Percentiles rank a stretch among this genome's conserved stretches.
phyloP scores from a whole-genome alignment of 2,797 vertebrate species.

The Halcyon smyrnensis region DNA sequence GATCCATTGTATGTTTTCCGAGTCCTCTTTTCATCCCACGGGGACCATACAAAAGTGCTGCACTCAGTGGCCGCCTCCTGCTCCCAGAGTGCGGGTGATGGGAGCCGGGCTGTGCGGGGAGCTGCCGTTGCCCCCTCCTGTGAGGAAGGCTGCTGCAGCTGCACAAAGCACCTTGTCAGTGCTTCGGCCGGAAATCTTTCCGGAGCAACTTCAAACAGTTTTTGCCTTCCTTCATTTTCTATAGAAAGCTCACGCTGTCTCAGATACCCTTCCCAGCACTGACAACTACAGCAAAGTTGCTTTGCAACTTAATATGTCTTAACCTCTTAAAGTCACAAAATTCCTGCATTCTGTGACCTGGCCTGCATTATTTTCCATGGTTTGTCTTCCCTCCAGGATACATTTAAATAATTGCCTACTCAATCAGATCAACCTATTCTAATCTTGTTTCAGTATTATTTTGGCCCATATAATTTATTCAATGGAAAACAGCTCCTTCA shows the following conservation, averaged over 20 bases:
- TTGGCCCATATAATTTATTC: conserved; percentile 5
- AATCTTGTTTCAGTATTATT: conserved; percentile 13
- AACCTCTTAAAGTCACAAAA: not conserved
- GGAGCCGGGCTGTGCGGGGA: not conserved
- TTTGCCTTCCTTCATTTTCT: not conserved
- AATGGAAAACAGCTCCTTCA: conserved; percentile 9
- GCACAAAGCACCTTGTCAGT: not conserved
- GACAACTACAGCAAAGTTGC: not conserved
- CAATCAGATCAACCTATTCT: not conserved
- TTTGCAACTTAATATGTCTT: not conserved
- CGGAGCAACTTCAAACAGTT: not conserved
- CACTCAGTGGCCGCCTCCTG: fast-evolving
- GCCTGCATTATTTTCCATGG: not conserved
- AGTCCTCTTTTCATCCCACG: not conserved
- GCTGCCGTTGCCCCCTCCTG: not conserved
- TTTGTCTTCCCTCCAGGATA: not conserved
- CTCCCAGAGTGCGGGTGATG: fast-evolving
- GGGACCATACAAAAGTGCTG: not conserved
- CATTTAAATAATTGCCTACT: conserved; percentile 22
- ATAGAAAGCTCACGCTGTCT: not conserved
- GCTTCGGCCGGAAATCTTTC: not conserved
- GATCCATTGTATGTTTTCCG: not conserved
- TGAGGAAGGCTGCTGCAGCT: not conserved
- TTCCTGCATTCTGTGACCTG: not conserved
- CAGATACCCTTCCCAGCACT: not conserved